Base-by-base conservation (phyloP, 2,888 invertebrate species). In the Myathropa florea region DNA sequence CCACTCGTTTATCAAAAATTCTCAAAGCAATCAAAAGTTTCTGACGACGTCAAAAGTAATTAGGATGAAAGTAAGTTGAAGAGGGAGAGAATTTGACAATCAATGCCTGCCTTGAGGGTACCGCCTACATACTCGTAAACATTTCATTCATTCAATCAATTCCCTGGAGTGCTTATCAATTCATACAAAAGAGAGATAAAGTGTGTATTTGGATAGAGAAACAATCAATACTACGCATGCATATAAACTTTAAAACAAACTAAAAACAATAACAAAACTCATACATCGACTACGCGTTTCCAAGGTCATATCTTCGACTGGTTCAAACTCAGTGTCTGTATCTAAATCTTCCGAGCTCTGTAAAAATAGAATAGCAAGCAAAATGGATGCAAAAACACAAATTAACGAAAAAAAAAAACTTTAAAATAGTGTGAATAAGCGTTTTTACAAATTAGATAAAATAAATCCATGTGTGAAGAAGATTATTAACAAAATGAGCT, bases 311-410 rank as follows among this genome's bases (percentile, higher is more conserved):
- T 95, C 95, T 89, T 95, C 95, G 78, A 95, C 95, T 3, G 95
- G 95, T 90, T 95, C 95, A 92, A 95, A 95, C 92, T 95, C 95
- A 9, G 95, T 95, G 90, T 95, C 95, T 1, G 95, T 95, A 91
- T 95, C 95, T 89, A 95, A 92, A 88, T 95, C 95, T 92, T 95
- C 95, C 89, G 95, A 95, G 77, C 94, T 95, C 95, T 95, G 93
- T 89, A 90, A 90, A 88, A 80, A 83, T 80, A 68, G 82, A 76
- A 68, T 61, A 76, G 76, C 79, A 84, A 88, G 84, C 83, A 88
- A 87, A 88, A 68, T 84, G 78, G 88, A 88, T 86, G 89, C 88
- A 86, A 89, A 89, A 88, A 88, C 88, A 83, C 87, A 83, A 64
- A 71, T 72, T 60, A 81, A 55, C 86, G 77, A 78, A 76, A 87